phyloP scores from a whole-genome alignment of 1,140 invertebrate species.

The Neuroterus valhalla region DNA sequence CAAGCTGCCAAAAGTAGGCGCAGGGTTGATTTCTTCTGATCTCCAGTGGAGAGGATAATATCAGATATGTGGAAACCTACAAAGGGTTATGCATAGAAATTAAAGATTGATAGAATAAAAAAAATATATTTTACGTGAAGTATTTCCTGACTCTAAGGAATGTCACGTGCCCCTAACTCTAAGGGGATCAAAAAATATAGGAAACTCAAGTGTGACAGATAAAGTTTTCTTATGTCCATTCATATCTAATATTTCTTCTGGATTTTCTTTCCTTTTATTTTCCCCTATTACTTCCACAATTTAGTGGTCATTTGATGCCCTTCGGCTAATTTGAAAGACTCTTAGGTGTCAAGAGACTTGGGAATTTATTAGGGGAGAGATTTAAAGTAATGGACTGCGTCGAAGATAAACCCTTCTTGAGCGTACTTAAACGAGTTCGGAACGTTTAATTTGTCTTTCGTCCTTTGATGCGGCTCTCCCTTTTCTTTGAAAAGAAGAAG shows the following conservation, averaged over 20 bases:
- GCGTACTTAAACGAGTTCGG: not conserved
- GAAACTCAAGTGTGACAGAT: not conserved
- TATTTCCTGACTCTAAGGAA: no score
- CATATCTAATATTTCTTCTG: not conserved
- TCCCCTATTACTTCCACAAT: not conserved
- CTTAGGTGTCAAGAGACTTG: not conserved
- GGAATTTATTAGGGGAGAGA: not conserved
- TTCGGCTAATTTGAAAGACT: not conserved
- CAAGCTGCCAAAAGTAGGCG: no score
- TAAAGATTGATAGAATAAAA: no score
- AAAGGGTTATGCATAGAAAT: no score
- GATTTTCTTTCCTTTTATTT: not conserved
- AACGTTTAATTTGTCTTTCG: slow-evolving; percentile 19
- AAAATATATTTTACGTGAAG: no score
- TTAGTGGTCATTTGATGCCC: not conserved
- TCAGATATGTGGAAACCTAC: no score
- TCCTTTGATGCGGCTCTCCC: not conserved
- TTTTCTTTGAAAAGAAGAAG: not conserved
- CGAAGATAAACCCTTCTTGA: slow-evolving; percentile 6
- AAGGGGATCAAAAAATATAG: not conserved
- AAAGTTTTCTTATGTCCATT: slow-evolving; percentile 1
- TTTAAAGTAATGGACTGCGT: not conserved
- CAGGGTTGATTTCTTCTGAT: no score
- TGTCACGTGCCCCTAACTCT: no score
- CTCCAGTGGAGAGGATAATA: no score